Evolutionary conservation across 2,888 invertebrate genomes (phyloP).

Genomic region (Mamestra brassicae): DNA sequence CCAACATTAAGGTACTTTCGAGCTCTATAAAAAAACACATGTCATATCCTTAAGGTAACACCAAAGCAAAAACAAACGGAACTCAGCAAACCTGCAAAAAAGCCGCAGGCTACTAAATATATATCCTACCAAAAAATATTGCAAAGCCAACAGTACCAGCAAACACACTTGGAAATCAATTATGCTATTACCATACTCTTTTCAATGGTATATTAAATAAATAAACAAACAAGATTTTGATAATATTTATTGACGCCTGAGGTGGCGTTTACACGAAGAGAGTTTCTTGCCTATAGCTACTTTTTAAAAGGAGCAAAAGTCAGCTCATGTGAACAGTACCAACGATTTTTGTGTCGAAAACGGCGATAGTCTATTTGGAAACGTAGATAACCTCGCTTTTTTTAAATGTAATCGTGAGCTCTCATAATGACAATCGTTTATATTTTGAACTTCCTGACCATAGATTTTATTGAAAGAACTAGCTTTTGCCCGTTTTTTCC

Average conservation of each 20-base stretch:
- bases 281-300: neutral
- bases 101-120: conserved; percentile 8
- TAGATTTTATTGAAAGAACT: too few relatives aligned
- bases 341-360: neutral
- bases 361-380: too few relatives aligned
- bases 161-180: conserved; percentile 36
- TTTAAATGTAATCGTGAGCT: neutral
- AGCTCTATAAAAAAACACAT: too few relatives aligned
- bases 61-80: neutral
- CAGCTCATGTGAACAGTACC: neutral
- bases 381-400: too few relatives aligned
- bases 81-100: neutral
- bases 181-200: conserved; percentile 32
- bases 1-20: neutral
- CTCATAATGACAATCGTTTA: neutral
- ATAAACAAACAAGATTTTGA: conserved; percentile 22
- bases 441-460: too few relatives aligned
- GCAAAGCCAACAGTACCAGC: neutral
- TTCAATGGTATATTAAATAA: neutral
- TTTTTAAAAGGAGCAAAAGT: neutral
- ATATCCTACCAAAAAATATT: neutral
- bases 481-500: too few relatives aligned
- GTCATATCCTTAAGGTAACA: neutral
- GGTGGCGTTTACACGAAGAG: conserved; percentile 5
- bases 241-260: conserved; percentile 19